Conservation (phyloP, 2,888 invertebrate genomes). For the Leucoma salicis region DNA sequence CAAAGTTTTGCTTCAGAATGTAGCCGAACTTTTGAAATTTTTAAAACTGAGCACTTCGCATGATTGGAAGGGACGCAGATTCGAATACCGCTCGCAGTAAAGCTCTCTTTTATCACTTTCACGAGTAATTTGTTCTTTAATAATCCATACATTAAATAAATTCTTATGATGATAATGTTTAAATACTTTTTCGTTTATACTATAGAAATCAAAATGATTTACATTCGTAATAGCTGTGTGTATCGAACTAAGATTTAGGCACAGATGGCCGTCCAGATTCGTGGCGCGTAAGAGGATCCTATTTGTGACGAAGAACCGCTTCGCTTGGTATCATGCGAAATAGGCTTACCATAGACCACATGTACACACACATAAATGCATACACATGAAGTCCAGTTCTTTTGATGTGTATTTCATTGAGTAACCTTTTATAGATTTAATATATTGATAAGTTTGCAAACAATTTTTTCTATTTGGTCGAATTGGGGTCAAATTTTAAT, state of each 20-base stretch:
- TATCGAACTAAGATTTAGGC: conserved; percentile 56
- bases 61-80: too few species aligned
- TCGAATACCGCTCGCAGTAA: too few species aligned
- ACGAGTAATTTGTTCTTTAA: too few species aligned
- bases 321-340: conserved; percentile 52
- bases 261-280: conserved; percentile 75
- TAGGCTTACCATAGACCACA: conserved; percentile 52
- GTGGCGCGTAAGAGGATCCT: conserved; percentile 65
- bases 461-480: conserved; percentile 2
- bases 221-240: conserved; percentile 40
- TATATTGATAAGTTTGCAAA: conserved; percentile 9
- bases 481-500: too few species aligned
- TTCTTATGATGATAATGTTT: neutral
- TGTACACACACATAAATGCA: conserved; percentile 30
- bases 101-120: too few species aligned
- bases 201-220: neutral
- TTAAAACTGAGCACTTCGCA: too few species aligned
- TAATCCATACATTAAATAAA: too few species aligned
- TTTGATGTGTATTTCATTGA: conserved; percentile 28
- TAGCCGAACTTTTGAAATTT: too few species aligned
- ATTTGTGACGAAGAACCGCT: conserved; percentile 61
- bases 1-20: too few species aligned
- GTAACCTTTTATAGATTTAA: conserved; percentile 18
- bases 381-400: conserved; percentile 9
- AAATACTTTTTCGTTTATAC: neutral